Percentiles rank a stretch among this genome's conserved stretches.
Conservation (phyloP, 2,888 invertebrate species). For the Adineta ricciae region DNA sequence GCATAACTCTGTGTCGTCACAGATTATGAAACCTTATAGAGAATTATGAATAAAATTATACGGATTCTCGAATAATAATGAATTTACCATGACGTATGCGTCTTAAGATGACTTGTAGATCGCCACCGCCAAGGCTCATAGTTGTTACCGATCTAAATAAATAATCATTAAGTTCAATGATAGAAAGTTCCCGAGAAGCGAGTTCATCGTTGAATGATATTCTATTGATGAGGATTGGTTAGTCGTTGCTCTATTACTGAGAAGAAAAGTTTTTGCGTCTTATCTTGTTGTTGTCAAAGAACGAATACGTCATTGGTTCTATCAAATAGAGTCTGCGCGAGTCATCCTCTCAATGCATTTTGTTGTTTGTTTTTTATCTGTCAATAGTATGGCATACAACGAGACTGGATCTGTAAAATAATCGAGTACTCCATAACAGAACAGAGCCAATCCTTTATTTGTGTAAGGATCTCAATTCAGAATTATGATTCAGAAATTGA, state of each 20-base stretch:
- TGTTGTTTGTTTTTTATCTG: not conserved
- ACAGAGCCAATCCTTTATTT: not conserved
- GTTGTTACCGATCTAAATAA: not conserved
- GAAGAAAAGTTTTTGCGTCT: not conserved
- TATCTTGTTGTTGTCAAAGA: not conserved
- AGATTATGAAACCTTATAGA: not conserved
- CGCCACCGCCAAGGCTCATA: constrained; percentile 15
- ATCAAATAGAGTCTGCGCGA: not conserved
- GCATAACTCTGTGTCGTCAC: constrained; percentile 15
- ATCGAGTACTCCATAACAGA: not conserved
- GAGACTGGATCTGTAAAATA: not conserved
- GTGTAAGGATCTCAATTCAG: not conserved
- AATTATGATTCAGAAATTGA: not conserved
- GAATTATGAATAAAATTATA: not conserved
- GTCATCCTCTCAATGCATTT: not conserved
- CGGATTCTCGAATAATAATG: not conserved
- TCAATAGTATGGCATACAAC: not conserved
- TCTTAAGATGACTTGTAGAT: not conserved
- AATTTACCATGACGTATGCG: not conserved
- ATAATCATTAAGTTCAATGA: not conserved
- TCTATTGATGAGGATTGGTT: not conserved
- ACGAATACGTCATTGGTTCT: too few relatives aligned
- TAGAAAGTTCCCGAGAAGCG: not conserved
- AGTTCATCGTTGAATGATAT: not conserved
- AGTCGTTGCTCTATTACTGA: not conserved